These are phyloP conservation scores for Talpa occidentalis DNA, from an alignment of 2,113 vertebrate genomes.

Conservation along the genomic window DNA sequence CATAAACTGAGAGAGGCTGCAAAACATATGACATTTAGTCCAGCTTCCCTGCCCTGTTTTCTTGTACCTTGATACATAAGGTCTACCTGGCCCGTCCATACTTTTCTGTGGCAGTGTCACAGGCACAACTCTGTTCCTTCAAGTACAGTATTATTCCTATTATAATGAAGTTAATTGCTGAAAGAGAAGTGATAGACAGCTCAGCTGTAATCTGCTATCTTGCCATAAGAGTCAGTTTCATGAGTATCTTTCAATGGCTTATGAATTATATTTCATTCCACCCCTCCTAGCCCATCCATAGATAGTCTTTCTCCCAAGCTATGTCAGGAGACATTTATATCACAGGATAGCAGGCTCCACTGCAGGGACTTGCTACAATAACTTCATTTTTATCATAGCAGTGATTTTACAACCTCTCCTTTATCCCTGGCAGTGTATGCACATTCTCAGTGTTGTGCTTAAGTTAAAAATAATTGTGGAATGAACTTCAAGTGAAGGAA, in stretches of 20 bases:
- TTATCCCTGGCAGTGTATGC: conserved; percentile 15
- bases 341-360: neutral
- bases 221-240: conserved; percentile 36
- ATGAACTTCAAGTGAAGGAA: conserved; percentile 40
- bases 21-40: neutral
- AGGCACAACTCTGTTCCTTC: neutral
- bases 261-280: conserved; percentile 29
- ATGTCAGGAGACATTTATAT: conserved; percentile 4
- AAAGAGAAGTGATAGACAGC: conserved; percentile 71
- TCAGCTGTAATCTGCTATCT: conserved; percentile 58
- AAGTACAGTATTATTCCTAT: neutral
- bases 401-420: neutral
- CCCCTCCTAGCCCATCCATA: neutral
- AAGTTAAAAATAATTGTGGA: conserved; percentile 69
- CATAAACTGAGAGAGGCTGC: neutral
- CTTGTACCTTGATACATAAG: neutral
- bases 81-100: neutral
- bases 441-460: conserved; percentile 5
- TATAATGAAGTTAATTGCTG: conserved; percentile 49
- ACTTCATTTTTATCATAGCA: conserved; percentile 29
- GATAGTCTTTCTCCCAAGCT: neutral
- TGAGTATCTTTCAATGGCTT: conserved; percentile 48
- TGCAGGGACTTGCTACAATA: neutral
- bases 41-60: neutral
- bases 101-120: neutral